Evolutionary conservation across 30 jellyfish, hydroid and myxozoan species (phyloP), one percentile per base, ranked within the genome.

Genomic region (Pelagia noctiluca): DNA sequence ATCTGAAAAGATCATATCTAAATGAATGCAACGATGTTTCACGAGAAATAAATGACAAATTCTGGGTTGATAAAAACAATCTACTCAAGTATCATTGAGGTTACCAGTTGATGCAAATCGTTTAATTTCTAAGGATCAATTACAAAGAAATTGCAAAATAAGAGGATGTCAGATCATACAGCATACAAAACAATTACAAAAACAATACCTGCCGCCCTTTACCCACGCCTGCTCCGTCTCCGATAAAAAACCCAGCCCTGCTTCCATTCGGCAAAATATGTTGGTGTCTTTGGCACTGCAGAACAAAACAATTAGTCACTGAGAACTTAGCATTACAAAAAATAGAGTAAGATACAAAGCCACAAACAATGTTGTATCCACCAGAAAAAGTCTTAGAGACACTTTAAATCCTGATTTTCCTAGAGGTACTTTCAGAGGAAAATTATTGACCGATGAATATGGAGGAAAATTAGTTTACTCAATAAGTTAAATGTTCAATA

Each of bases 211-310:
- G 98, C 13, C 98, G 80, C 11, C 98, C 98, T 82, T 91, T 91
- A 21, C 98, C 98, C 49, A 91, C 98, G 1, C 98, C 98, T n/a
- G 98, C 92, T 29, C 98, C 98, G 66, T 91, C 98, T 48, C 96
- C 98, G 36, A 91, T 78, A 50, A 91, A 91, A 46, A 91, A 91
- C 0, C 98, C 98, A 54, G 96, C 94, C 34, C 98, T 89, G 42
- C 50, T 86, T n/a, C 96, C 96, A 79, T 86, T 76, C 28, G 98
- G 96, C 26, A 91, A 78, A 26, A 91, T 86, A 25, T 48, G 75
- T 33, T 85, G 96, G 64, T 91, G 98, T 16, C 98, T 68, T 70
- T 91, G 98, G 74, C 96, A 85, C 94, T 81, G 38, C 0, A 50
- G 64, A 64, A 25, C 25, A 42, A n/a, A n/a, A n/a, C n/a, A n/a